Evolutionary conservation across 2,888 invertebrate genomes (phyloP).

Genomic region (Drosophila mulleri): DNA sequence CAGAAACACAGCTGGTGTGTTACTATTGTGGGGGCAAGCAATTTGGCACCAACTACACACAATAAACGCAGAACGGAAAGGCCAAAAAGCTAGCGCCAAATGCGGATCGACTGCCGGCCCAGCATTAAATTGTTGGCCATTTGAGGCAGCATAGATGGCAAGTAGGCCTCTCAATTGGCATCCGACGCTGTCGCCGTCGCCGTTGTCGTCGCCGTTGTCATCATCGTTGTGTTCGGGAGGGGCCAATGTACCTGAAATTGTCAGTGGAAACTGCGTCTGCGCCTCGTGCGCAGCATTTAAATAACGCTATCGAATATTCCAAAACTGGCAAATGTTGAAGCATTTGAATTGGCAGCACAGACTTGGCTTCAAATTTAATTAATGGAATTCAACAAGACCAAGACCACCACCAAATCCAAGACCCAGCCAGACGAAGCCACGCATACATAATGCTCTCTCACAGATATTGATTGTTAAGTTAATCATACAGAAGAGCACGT

Average conservation of each 20-base stretch:
- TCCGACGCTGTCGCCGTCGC: neutral
- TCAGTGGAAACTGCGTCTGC: conserved; percentile 45
- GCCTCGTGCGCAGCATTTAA: conserved; percentile 67
- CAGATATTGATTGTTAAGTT: conserved; percentile 37
- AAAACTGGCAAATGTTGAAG: conserved; percentile 18
- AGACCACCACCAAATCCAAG: neutral
- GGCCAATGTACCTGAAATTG: conserved; percentile 50
- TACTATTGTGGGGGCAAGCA: conserved; percentile 73
- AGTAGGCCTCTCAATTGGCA: neutral
- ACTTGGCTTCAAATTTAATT: conserved; percentile 41
- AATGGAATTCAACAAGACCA: conserved; percentile 38
- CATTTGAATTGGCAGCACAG: conserved; percentile 42
- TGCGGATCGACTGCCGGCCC: conserved; percentile 50
- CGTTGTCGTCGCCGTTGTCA: too few species aligned
- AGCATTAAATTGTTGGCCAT: conserved; percentile 64
- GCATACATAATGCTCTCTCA: conserved; percentile 32
- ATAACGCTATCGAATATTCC: conserved; percentile 20
- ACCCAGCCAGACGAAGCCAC: conserved; percentile 15
- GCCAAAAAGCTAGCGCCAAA: conserved; percentile 70
- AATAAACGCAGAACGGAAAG: conserved; percentile 69
- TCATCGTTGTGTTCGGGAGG: neutral
- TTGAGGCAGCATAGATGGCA: conserved; percentile 45
- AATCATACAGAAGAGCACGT: conserved; percentile 35
- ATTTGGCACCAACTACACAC: conserved; percentile 65
- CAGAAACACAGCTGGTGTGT: conserved; percentile 8